Evolutionary conservation across 2,888 invertebrate species (phyloP).

Genomic region (Metacarcinus magister): DNA sequence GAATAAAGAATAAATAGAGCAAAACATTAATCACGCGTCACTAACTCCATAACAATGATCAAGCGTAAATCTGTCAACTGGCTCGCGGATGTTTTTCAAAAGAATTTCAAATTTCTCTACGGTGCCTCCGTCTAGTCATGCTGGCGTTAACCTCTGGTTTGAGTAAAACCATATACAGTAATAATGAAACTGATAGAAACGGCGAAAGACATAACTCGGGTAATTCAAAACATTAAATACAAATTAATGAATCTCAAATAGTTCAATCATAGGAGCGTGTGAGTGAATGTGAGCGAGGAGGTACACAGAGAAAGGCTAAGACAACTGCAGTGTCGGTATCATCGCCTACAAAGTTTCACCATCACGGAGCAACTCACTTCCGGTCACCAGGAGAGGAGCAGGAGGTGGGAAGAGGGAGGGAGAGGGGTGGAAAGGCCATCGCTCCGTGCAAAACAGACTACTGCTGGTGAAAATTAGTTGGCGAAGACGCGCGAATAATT

Average conservation of each 20-base stretch:
- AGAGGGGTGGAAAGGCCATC: background rate
- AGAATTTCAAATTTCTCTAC: background rate
- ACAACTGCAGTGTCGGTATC: background rate
- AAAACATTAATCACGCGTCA: background rate
- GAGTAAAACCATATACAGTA: background rate
- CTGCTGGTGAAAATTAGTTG: background rate
- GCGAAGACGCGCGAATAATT: background rate
- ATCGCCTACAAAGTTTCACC: background rate
- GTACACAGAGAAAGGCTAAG: background rate
- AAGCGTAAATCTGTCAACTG: background rate
- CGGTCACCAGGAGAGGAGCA: background rate
- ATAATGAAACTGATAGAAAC: background rate
- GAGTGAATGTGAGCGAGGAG: background rate
- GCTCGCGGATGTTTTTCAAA: background rate
- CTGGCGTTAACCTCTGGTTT: background rate
- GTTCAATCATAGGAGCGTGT: too few relatives aligned
- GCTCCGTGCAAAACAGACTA: background rate
- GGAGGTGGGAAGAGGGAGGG: background rate
- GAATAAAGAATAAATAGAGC: background rate
- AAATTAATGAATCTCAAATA: background rate
- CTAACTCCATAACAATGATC: constrained; percentile 11
- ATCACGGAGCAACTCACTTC: background rate
- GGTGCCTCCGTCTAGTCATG: background rate
- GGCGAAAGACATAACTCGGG: background rate
- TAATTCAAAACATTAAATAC: background rate